A percentile compares a stretch with the other conserved stretches of the same genome.
Evolutionary conservation across 2,888 invertebrate species (phyloP).

Genomic region (Eustalomyia histrio): DNA sequence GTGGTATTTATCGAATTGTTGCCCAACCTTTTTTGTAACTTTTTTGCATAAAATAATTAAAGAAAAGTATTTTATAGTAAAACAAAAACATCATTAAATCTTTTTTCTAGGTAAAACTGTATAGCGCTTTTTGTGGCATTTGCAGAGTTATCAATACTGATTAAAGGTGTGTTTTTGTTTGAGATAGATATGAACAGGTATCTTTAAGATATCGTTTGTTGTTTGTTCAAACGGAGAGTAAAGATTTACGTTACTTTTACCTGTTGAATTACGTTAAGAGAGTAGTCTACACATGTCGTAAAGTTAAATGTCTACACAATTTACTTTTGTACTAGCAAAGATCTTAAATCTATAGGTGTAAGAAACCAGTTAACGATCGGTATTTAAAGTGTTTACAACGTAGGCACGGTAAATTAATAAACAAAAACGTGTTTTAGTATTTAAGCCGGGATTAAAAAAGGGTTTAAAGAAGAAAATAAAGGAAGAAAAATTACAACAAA

Average conservation of each 20-base stretch:
- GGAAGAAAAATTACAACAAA: neutral
- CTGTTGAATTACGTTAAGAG: slow-evolving; percentile 27
- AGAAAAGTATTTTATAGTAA: too few relatives aligned
- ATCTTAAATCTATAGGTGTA: slow-evolving; percentile 40
- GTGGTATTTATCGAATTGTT: too few relatives aligned
- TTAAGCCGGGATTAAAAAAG: slow-evolving; percentile 57
- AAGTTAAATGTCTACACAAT: slow-evolving; percentile 45
- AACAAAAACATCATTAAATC: too few relatives aligned
- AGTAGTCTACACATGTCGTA: slow-evolving; percentile 48
- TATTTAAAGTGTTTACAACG: slow-evolving; percentile 62
- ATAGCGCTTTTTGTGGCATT: neutral
- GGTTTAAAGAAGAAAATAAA: slow-evolving; percentile 25
- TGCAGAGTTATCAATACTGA: neutral
- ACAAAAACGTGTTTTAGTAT: slow-evolving; percentile 37
- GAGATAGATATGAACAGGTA: slow-evolving; percentile 52
- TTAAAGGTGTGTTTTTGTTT: slow-evolving; percentile 23
- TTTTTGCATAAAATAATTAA: too few relatives aligned
- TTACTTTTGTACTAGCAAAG: slow-evolving; percentile 25
- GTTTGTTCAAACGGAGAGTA: neutral
- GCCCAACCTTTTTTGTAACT: too few relatives aligned
- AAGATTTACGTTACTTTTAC: slow-evolving; percentile 32
- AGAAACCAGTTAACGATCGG: slow-evolving; percentile 63
- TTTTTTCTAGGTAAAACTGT: neutral
- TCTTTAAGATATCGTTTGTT: slow-evolving; percentile 42
- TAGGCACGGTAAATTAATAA: slow-evolving; percentile 29